Base-by-base conservation (phyloP, 2,797 vertebrate species). In the Melanotaenia pygmaea region DNA sequence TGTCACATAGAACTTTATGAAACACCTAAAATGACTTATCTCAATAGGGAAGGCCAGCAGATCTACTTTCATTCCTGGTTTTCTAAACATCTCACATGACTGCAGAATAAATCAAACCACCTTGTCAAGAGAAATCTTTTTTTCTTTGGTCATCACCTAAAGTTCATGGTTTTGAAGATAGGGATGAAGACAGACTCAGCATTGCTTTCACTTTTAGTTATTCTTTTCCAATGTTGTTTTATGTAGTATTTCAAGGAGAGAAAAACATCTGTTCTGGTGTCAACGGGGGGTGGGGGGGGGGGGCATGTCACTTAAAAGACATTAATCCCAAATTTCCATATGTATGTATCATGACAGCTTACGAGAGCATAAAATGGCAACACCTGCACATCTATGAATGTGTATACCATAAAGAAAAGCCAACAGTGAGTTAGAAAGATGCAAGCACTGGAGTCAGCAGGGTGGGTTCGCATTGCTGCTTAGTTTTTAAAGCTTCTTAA, bases 401-500 rank as follows among this genome's bases (percentile, higher is more conserved):
- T 14, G n/a, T 51, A 26, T 0, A 11, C 6, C 12, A 35, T 20
- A 51, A 13, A 43, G 66, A 24, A 54, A 75, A 26, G 26, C 9
- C 4, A 1, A 38, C 35, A 51, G 38, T 43, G 20, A 60, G 4
- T 2, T 30, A 28, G 30, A 56, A 22, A 58, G 16, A 57, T 20
- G 37, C 26, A 16, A 72, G 51, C 3, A 4, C 9, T 20, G 50
- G 12, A 70, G 40, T 20, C 40, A 62, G 34, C 9, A 37, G n/a
- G 30, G 58, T 5, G 1, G 56, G 13, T 56, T 53, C 58, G 16
- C 34, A 34, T 7, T 20, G 67, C 63, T 75, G 53, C 24, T 6
- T 26, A 80, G 57, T 26, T 72, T 13, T 30, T 53, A 34, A 58
- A 75, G 56, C 22, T 73, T 72, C 69, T 76, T n/a, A 58, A 59